Conservation (phyloP, 2,797 vertebrate genomes). For the Gadopsis bispinosus region DNA sequence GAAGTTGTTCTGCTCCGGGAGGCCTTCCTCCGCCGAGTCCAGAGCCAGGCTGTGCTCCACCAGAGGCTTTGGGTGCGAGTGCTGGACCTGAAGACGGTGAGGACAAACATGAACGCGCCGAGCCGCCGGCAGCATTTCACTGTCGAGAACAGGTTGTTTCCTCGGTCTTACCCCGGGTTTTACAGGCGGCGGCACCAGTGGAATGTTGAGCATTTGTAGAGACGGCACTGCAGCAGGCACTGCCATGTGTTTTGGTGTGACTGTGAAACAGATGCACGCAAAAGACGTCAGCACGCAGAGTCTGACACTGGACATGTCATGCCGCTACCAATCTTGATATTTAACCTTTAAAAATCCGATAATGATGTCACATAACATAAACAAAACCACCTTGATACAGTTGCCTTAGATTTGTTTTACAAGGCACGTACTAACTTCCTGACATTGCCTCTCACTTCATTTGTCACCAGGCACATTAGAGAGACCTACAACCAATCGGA, state of each 20-base stretch:
- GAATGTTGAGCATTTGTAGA: slow-evolving; percentile 92
- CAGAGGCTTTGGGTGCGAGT: slow-evolving; percentile 84
- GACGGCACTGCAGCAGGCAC: slow-evolving; percentile 88
- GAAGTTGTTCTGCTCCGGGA: slow-evolving; percentile 91
- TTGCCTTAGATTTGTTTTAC: background rate
- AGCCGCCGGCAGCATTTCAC: background rate
- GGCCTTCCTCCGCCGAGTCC: slow-evolving; percentile 85
- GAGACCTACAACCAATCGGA: no score
- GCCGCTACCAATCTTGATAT: background rate
- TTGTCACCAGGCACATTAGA: no score
- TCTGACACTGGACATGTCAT: background rate
- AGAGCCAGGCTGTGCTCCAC: slow-evolving; percentile 81
- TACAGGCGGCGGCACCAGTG: slow-evolving; percentile 87
- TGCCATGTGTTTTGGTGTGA: slow-evolving; percentile 91
- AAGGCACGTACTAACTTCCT: background rate
- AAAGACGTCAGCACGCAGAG: background rate
- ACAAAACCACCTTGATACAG: background rate
- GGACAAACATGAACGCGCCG: background rate
- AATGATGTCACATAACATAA: no score
- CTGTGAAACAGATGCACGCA: slow-evolving; percentile 72
- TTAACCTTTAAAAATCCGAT: background rate
- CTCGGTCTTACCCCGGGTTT: slow-evolving; percentile 86
- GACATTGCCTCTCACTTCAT: no score
- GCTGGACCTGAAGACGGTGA: slow-evolving; percentile 79
- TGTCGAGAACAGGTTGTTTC: rapidly evolving